Base-by-base conservation (phyloP, 1,140 invertebrate species). In the Chlorops oryzae region DNA sequence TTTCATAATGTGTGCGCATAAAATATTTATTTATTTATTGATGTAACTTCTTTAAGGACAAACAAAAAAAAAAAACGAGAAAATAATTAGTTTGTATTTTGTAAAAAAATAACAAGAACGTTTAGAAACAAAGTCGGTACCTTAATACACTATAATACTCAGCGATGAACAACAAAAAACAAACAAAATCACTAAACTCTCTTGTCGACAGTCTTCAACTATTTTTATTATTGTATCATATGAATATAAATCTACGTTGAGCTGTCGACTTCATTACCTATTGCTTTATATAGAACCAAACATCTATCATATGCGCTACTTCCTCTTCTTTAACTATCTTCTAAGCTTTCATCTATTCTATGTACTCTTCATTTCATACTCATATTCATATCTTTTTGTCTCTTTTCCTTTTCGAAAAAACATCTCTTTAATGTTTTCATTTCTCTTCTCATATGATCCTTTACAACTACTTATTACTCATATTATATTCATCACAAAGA, bases 231-330 rank as follows among this genome's bases (percentile, higher is more conserved):
- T n/a, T 32, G 9, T 32, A 9, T 32, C n/a, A 32, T n/a, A 32
- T 32, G n/a, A 62, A 59, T 59, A 62, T 65, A 65, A 65, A 59
- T 62, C 62, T 65, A 65, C 65, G 57, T 56, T 53, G 39, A 49
- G 54, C 50, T 51, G 59, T 41, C 56, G 61, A 59, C 59, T 47
- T 57, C 63, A 59, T 59, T 63, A 55, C 50, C 56, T 51, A 41
- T 25, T 50, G 27, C 41, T 59, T 59, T 56, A 56, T 63, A 63
- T 59, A 62, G 62, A 62, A 62, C 53, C 37, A 57, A 52, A 32
- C 50, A 58, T 47, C 50, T 44, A 35, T 23, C 17, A 47, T 42
- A 52, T 47, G 25, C 38, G 41, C 39, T 15, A 51, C 57, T 57
- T 43, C 17, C 37, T 32, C 21, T 34, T 45, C 47, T 45, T 41